Percentiles rank a stretch among this genome's conserved stretches.
These are phyloP conservation scores for Microcebus tavaratra DNA, from an alignment of 2,113 vertebrate genomes.

Conservation along the genomic window DNA sequence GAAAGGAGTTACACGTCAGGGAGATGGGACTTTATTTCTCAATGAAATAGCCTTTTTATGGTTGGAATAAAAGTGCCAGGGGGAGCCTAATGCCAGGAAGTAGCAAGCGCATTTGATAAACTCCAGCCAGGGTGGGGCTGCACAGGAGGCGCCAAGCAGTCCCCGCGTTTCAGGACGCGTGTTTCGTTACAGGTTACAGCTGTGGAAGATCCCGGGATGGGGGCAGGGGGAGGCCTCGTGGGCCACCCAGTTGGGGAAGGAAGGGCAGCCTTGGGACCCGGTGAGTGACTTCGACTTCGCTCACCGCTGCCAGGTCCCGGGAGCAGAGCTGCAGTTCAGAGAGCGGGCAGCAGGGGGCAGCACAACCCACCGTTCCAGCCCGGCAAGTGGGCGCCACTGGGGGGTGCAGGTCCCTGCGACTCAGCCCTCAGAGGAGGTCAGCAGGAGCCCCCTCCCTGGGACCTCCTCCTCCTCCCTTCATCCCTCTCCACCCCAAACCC, in stretches of 20 bases:
- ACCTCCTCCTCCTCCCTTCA: neutral
- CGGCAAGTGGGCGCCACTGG: neutral
- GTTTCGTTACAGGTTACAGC: neutral
- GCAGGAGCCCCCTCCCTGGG: neutral
- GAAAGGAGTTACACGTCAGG: slow-evolving; percentile 79
- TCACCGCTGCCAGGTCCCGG: neutral
- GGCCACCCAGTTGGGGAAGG: neutral
- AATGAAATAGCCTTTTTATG: slow-evolving; percentile 82
- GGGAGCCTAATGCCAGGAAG: slow-evolving; percentile 82
- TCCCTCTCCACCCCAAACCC: neutral
- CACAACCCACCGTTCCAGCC: slow-evolving; percentile 61
- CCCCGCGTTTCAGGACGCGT: neutral
- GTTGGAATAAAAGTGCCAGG: slow-evolving; percentile 81
- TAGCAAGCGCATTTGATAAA: slow-evolving; percentile 72
- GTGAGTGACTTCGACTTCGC: neutral
- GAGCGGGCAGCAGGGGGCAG: slow-evolving; percentile 78
- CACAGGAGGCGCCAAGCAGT: neutral
- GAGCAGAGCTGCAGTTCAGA: slow-evolving; percentile 28
- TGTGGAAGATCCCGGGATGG: neutral
- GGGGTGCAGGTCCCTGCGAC: neutral
- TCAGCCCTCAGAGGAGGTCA: neutral
- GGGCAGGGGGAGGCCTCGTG: neutral
- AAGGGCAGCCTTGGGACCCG: rapidly evolving
- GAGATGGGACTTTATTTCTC: slow-evolving; percentile 84
- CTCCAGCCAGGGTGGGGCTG: slow-evolving; percentile 62